phyloP scores from a whole-genome alignment of 2,113 vertebrate genomes.

The Smithornis capensis region DNA sequence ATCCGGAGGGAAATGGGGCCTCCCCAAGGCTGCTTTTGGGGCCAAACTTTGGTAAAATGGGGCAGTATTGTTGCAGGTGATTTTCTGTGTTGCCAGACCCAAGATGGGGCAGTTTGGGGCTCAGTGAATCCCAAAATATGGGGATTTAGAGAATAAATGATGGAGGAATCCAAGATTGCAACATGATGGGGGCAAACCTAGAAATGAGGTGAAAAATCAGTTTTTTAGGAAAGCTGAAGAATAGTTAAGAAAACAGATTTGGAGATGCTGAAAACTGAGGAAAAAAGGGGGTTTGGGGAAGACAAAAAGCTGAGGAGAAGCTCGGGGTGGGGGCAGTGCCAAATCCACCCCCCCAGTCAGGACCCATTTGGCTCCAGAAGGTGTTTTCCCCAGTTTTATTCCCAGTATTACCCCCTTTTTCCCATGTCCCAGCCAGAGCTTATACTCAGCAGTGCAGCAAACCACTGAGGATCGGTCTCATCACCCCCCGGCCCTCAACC shows the following conservation, averaged over 20 bases:
- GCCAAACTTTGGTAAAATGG: neutral
- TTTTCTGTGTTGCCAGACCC: rapidly evolving
- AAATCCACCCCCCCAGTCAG: neutral
- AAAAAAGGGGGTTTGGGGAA: neutral
- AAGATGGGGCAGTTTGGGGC: rapidly evolving
- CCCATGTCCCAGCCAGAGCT: neutral
- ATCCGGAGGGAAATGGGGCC: neutral
- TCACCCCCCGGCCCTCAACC: neutral
- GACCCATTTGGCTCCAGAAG: neutral
- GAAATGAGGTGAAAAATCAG: neutral
- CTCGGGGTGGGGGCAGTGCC: rapidly evolving
- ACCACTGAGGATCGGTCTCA: neutral
- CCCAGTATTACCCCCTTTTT: neutral
- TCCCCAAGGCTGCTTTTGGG: neutral
- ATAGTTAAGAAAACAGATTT: neutral
- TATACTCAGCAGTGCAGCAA: rapidly evolving
- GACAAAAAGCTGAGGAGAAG: neutral
- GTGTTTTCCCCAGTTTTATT: neutral
- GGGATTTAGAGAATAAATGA: neutral
- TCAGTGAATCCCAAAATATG: neutral
- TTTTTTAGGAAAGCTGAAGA: neutral
- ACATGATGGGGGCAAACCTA: rapidly evolving
- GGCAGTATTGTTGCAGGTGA: neutral
- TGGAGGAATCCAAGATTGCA: neutral
- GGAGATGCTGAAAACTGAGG: neutral